Conservation (phyloP, 2,797 vertebrate species). For the Lepilemur ruficaudatus region DNA sequence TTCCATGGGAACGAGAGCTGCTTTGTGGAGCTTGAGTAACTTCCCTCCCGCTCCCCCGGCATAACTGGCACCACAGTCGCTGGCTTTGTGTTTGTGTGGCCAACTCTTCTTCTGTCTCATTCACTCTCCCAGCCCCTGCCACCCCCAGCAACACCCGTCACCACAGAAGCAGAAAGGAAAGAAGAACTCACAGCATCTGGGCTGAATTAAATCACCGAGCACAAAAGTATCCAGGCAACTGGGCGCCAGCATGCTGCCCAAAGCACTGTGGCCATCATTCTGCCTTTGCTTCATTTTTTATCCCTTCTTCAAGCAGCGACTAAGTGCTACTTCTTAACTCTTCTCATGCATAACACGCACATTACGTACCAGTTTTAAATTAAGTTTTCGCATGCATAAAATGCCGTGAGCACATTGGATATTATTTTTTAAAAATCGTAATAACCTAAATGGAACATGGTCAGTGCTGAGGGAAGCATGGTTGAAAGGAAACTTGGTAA, state of each 20-base stretch:
- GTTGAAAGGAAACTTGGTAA: conserved; percentile 19
- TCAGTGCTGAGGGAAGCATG: neutral
- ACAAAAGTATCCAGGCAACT: conserved; percentile 61
- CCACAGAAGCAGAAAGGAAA: conserved; percentile 70
- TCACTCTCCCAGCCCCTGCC: conserved; percentile 38
- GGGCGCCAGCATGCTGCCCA: neutral
- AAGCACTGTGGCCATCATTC: neutral
- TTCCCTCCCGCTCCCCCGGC: conserved; percentile 11
- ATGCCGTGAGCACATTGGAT: neutral
- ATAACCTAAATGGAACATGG: neutral
- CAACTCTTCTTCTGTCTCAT: conserved; percentile 75
- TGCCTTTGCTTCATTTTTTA: neutral
- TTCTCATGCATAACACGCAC: neutral
- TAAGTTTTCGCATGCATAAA: neutral
- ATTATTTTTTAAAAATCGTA: neutral
- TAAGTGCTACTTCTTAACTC: neutral
- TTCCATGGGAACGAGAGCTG: conserved; percentile 84
- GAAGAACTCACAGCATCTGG: conserved; percentile 65
- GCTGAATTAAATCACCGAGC: conserved; percentile 56
- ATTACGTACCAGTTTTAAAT: neutral
- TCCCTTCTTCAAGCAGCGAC: neutral
- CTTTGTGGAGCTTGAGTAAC: conserved; percentile 79
- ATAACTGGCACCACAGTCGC: conserved; percentile 58
- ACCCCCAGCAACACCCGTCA: conserved; percentile 70
- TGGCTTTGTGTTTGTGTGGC: conserved; percentile 78